Conservation (phyloP, 2,797 vertebrate genomes). For the Danio choprae region DNA sequence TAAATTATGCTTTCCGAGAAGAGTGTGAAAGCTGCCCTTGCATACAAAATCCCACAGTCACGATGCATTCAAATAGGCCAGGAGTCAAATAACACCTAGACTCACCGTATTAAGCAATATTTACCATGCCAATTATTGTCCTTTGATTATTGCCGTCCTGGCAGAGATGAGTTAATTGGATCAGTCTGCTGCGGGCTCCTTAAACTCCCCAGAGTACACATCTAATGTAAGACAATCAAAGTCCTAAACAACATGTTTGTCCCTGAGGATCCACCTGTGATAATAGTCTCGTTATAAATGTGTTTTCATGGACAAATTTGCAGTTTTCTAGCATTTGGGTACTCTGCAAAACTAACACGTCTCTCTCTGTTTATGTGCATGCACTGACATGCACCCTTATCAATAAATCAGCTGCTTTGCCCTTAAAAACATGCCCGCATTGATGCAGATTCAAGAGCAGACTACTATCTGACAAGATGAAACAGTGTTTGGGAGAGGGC, state of each 20-base stretch:
- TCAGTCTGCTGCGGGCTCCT: constrained; percentile 47
- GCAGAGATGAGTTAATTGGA: constrained; percentile 51
- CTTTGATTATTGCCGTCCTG: constrained; percentile 49
- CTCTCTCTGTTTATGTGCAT: not conserved
- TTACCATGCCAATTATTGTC: constrained; percentile 45
- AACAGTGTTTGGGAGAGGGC: not conserved
- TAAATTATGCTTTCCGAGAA: constrained; percentile 10
- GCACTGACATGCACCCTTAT: not conserved
- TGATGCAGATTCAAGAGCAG: not conserved
- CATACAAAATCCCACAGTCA: constrained; percentile 10
- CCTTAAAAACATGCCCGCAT: not conserved
- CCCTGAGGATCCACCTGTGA: constrained; percentile 21
- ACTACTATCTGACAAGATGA: not conserved
- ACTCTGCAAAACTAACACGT: not conserved
- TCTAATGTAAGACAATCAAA: constrained; percentile 45
- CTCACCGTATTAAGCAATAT: constrained; percentile 42
- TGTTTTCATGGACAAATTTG: constrained; percentile 12
- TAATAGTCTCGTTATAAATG: constrained; percentile 13
- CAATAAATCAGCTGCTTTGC: constrained; percentile 13
- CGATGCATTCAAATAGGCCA: constrained; percentile 28
- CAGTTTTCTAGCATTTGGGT: not conserved
- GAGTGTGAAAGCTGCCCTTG: not conserved
- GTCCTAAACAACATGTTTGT: not conserved
- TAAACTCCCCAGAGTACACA: constrained; percentile 33
- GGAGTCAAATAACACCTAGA: constrained; percentile 16